phyloP scores from a whole-genome alignment of 2,797 vertebrate genomes.

The Tinamus major region DNA sequence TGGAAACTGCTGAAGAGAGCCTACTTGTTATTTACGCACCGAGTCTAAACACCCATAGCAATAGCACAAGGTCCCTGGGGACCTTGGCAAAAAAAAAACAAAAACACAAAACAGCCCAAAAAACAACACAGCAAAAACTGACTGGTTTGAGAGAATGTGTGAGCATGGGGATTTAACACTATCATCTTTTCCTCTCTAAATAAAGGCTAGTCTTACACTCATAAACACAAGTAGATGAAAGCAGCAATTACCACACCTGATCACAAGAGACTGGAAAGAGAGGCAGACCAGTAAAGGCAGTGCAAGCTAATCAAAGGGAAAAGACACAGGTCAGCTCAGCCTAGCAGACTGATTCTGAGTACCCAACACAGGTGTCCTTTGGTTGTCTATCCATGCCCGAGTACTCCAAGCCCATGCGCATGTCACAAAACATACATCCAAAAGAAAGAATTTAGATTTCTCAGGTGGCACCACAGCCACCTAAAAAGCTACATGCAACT shows the following conservation, averaged over 20 bases:
- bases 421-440: neutral
- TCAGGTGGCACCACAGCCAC: neutral
- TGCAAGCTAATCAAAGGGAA: neutral
- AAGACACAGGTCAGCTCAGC: neutral
- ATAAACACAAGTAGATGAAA: neutral
- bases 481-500: neutral
- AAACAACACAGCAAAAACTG: neutral
- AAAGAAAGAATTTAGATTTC: neutral
- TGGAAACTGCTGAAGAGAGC: neutral
- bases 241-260: neutral
- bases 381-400: neutral
- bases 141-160: neutral
- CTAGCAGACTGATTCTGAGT: neutral
- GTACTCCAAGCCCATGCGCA: neutral
- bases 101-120: no score
- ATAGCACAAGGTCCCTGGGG: neutral
- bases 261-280: neutral
- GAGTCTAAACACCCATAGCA: neutral
- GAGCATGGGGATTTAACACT: neutral
- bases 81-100: neutral
- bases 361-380: neutral
- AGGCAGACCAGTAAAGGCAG: neutral
- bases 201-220: neutral
- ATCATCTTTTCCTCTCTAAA: neutral
- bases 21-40: neutral